Base-by-base conservation (phyloP, 92 coral and sea anemone genomes). In the Umimayanthus chanpuru region DNA sequence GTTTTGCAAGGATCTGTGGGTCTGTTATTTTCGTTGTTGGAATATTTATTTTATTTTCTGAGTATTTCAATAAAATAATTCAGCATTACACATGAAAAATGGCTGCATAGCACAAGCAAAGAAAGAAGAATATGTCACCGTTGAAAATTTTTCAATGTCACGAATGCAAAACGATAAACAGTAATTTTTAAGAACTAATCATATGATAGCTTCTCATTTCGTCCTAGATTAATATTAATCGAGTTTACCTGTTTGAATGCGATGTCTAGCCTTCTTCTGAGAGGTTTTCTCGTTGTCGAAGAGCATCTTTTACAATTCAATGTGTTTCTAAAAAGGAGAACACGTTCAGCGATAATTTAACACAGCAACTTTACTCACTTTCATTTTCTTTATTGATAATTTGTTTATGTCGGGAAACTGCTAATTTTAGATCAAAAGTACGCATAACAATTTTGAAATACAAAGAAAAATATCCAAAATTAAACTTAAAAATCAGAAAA, bases 171-270 rank as follows among this genome's bases (percentile, higher is more conserved):
- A 25, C 40, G 64, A 72, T 83, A 25, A 70, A 68, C 56, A 70
- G 36, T 47, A 30, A 70, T 83, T 83, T 83, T 68, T 12, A 41
- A 70, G 30, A 83, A 70, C 49, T 80, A 82, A 82, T 82, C 49
- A 68, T n/a, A 83, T 25, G 65, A 44, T 43, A 12, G 77, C 38
- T 53, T 67, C 77, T 41, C 76, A 68, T 70, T 68, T 83, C 36
- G 49, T 43, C 64, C 26, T 1, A 68, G 26, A 70, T 83, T 67
- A 83, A 68, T 83, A 71, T 70, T 83, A 40, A 68, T 83, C 25
- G 7, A 43, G 58, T 50, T n/a, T 44, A 49, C 49, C 82, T 41
- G 38, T 26, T 78, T 47, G 58, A 4, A 58, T 14, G 23, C 26
- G 82, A 78, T 78, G 64, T 47, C 82, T 78, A 28, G 40, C 66